phyloP scores from a whole-genome alignment of 2,797 vertebrate genomes.

The Ptychadena robeensis region DNA sequence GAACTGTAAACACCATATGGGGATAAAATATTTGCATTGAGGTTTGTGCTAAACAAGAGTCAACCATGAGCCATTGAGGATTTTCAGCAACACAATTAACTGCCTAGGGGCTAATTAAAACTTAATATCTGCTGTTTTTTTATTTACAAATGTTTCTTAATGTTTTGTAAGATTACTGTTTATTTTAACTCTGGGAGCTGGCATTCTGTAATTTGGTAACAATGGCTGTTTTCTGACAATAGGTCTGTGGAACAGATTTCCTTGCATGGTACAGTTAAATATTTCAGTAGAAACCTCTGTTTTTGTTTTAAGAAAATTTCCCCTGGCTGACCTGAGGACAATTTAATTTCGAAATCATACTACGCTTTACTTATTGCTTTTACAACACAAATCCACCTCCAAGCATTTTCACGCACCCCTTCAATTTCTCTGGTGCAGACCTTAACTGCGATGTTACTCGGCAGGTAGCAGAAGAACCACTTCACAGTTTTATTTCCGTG shows the following conservation, averaged over 20 bases:
- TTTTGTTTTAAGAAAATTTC: neutral
- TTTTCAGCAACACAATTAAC: no score
- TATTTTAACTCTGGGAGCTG: no score
- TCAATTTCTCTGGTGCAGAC: constrained; percentile 24
- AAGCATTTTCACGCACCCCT: constrained; percentile 6
- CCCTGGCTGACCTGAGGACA: neutral
- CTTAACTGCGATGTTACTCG: constrained; percentile 28
- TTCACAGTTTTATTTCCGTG: constrained; percentile 37
- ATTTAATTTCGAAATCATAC: neutral
- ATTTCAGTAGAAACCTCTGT: neutral
- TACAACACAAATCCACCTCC: neutral
- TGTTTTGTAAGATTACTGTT: no score
- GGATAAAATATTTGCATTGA: no score
- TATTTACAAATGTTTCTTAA: neutral
- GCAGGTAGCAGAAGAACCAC: constrained; percentile 13
- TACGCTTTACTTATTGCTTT: neutral
- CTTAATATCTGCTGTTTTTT: neutral
- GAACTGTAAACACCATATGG: no score
- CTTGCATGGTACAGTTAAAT: neutral
- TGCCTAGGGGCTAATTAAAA: no score
- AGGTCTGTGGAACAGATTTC: neutral
- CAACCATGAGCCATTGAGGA: no score
- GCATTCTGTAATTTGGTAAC: neutral
- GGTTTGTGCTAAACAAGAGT: no score
- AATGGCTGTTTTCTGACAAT: neutral